Conservation (phyloP, 2,888 invertebrate species). For the Carterocephalus palaemon region DNA sequence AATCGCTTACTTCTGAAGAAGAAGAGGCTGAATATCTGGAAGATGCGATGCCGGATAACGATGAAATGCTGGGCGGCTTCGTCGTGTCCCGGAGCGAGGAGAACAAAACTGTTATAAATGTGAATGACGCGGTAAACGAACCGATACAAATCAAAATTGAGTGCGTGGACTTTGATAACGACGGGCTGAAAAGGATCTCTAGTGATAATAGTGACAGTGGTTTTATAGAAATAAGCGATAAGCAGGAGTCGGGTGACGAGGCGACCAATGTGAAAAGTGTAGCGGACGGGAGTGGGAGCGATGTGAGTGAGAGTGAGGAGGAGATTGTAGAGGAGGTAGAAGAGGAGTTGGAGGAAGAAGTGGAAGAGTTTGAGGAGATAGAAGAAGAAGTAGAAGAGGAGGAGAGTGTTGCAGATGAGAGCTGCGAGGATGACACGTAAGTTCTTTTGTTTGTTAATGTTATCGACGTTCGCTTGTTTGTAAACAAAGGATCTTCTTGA, state of each 20-base stretch:
- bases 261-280: conserved; percentile 43
- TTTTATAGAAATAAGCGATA: conserved; percentile 65
- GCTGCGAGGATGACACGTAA: conserved; percentile 51
- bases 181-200: conserved; percentile 54
- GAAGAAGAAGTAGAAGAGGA: conserved; percentile 47
- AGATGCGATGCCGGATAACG: conserved; percentile 50
- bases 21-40: conserved; percentile 61
- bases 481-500: conserved; percentile 6
- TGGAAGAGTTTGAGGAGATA: conserved; percentile 47
- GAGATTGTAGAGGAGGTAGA: conserved; percentile 48
- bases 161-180: conserved; percentile 37
- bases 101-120: conserved; percentile 59
- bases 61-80: conserved; percentile 50
- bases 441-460: conserved; percentile 20
- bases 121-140: conserved; percentile 40
- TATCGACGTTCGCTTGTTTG: not conserved
- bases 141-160: conserved; percentile 50
- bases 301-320: conserved; percentile 38
- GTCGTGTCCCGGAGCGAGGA: conserved; percentile 44
- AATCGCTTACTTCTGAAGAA: conserved; percentile 61
- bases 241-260: conserved; percentile 50
- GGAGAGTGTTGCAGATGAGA: conserved; percentile 35
- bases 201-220: conserved; percentile 76
- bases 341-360: conserved; percentile 51
- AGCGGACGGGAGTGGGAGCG: conserved; percentile 37